These are phyloP conservation scores for Danio jaintianensis DNA, from an alignment of 2,797 vertebrate species.

Conservation along the genomic window DNA sequence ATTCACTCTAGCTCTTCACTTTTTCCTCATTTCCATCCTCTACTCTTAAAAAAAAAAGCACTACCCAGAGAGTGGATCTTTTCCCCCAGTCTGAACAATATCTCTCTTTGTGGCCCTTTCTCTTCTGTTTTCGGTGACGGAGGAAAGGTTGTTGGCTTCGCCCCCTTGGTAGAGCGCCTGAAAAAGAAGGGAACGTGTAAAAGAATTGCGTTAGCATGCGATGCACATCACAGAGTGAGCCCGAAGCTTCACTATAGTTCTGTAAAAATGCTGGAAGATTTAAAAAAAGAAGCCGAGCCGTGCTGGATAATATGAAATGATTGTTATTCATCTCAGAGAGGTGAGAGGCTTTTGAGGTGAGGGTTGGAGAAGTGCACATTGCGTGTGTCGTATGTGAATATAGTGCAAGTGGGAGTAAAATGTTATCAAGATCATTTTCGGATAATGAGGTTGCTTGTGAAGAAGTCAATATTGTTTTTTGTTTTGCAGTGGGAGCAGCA, in stretches of 20 bases:
- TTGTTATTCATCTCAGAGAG: conserved; percentile 51
- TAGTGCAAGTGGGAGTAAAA: conserved; percentile 23
- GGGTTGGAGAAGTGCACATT: conserved; percentile 35
- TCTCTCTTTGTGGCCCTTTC: conserved; percentile 41
- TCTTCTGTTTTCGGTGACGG: conserved; percentile 54
- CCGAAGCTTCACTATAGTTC: conserved; percentile 1
- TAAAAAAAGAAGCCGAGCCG: conserved; percentile 3
- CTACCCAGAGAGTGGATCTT: conserved; percentile 36
- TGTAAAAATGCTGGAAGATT: conserved; percentile 21
- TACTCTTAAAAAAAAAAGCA: conserved; percentile 21
- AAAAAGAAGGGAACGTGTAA: conserved; percentile 28
- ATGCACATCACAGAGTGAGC: conserved; percentile 13
- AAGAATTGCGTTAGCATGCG: conserved; percentile 45
- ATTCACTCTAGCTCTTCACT: conserved; percentile 4
- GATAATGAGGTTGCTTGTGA: conserved; percentile 26
- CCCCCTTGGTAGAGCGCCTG: conserved; percentile 20
- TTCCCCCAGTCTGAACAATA: conserved; percentile 38
- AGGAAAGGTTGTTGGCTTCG: conserved; percentile 46
- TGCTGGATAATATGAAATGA: conserved; percentile 43
- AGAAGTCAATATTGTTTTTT: conserved; percentile 20
- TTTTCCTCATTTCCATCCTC: conserved; percentile 40
- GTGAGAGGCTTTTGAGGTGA: conserved; percentile 41
- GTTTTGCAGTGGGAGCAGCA: conserved; percentile 22
- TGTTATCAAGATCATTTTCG: conserved; percentile 39
- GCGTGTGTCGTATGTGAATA: conserved; percentile 2